Percentiles rank a stretch among this genome's conserved stretches.
Conservation (phyloP, 2,888 invertebrate genomes). For the Disparrhopalites patrizii region DNA sequence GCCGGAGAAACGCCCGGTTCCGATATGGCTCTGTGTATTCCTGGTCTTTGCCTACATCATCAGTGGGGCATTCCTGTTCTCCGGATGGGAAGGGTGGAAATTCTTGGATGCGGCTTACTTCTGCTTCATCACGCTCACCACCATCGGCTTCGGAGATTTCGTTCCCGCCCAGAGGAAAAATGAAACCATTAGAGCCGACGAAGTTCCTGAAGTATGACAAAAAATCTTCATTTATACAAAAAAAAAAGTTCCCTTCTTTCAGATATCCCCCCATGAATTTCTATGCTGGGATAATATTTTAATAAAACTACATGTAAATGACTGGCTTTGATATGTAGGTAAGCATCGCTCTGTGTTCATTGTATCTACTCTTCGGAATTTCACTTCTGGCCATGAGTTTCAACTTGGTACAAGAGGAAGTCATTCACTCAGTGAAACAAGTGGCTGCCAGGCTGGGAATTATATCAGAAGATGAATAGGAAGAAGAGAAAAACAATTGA, state of each 20-base stretch:
- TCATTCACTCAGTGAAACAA: constrained; percentile 75
- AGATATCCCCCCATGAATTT: no score
- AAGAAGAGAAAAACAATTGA: background rate
- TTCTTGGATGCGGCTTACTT: constrained; percentile 87
- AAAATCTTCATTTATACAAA: background rate
- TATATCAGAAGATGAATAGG: constrained; percentile 65
- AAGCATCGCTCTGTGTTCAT: constrained; percentile 79
- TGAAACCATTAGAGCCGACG: constrained; percentile 27
- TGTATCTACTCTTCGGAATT: constrained; percentile 91
- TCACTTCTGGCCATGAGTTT: constrained; percentile 93
- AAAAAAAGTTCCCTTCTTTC: no score
- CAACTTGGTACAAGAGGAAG: constrained; percentile 91
- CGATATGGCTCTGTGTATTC: constrained; percentile 43
- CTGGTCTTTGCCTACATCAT: constrained; percentile 32
- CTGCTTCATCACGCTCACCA: constrained; percentile 88
- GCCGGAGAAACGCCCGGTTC: constrained; percentile 39
- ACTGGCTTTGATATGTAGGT: constrained; percentile 16
- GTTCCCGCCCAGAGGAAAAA: constrained; percentile 36
- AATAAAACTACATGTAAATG: background rate
- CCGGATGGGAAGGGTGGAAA: constrained; percentile 35
- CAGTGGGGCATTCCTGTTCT: constrained; percentile 38
- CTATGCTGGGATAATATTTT: no score
- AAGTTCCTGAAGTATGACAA: constrained; percentile 26
- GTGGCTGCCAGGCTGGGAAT: constrained; percentile 83
- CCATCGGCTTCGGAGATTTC: constrained; percentile 54